phyloP scores from a whole-genome alignment of 2,113 vertebrate species.

The Psittacus erithacus region DNA sequence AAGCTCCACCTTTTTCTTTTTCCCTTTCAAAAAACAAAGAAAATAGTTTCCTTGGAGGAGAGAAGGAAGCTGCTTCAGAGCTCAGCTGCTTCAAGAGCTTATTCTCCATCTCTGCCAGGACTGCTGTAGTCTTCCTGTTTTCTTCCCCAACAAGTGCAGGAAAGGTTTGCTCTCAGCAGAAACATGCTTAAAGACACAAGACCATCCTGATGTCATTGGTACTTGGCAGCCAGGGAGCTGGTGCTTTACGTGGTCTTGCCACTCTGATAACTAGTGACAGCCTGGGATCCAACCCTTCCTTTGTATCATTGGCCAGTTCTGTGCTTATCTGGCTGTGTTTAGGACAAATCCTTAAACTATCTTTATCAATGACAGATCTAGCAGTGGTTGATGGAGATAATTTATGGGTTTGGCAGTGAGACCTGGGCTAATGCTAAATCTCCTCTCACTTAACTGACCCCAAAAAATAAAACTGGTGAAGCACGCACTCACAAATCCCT shows the following conservation, averaged over 20 bases:
- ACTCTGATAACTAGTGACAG: not conserved
- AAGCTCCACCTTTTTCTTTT: not conserved
- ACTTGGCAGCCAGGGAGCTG: not conserved
- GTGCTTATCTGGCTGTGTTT: conserved; percentile 8
- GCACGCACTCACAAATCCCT: conserved; percentile 43
- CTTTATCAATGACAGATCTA: conserved; percentile 57
- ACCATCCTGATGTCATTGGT: not conserved
- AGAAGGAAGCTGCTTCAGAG: not conserved
- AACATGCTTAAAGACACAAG: not conserved
- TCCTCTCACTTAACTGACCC: not conserved
- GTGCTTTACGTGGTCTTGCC: not conserved
- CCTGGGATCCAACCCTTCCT: not conserved
- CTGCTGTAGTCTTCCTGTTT: not conserved
- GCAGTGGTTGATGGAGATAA: conserved; percentile 17
- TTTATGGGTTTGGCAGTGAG: conserved; percentile 30
- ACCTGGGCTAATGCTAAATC: not conserved
- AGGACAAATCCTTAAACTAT: not conserved
- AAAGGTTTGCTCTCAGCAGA: not conserved
- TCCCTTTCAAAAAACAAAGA: not conserved
- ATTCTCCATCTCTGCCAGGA: not conserved
- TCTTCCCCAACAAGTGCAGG: not conserved
- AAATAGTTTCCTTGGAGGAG: not conserved
- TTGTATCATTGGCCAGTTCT: not conserved
- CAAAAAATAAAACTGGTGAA: conserved; percentile 46
- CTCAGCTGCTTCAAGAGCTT: not conserved